A percentile compares a stretch with the other conserved stretches of the same genome.
Conservation (phyloP, 2,888 invertebrate genomes). For the Ormyrus pomaceus region DNA sequence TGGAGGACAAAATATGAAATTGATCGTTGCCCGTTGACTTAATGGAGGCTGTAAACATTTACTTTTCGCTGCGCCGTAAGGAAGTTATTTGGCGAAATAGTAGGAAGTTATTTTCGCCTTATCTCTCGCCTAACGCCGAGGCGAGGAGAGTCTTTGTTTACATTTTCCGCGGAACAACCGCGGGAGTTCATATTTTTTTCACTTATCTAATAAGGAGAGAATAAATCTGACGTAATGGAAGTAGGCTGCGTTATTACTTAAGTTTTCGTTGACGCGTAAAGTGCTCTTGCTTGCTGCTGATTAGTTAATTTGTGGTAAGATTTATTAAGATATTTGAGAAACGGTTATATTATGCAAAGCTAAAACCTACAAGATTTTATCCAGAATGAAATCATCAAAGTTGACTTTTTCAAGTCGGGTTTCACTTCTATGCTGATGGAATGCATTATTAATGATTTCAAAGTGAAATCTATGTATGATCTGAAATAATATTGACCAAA, state of each 20-base stretch:
- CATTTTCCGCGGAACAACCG: background rate
- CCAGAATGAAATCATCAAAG: no score
- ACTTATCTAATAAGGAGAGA: no score
- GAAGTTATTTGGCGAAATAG: conserved; percentile 47
- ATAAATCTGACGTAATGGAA: no score
- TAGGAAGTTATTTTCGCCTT: conserved; percentile 2
- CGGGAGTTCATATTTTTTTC: no score
- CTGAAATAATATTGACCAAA: no score
- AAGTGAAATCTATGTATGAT: no score
- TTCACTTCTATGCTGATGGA: no score
- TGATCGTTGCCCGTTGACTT: background rate
- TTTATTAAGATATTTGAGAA: background rate
- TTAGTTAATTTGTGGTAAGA: no score
- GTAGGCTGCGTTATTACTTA: no score
- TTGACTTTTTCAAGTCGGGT: background rate
- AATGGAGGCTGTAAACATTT: conserved; percentile 34
- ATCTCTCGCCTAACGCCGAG: background rate
- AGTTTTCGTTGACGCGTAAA: no score
- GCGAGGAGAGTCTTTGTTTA: background rate
- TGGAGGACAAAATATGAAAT: background rate
- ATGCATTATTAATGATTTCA: no score
- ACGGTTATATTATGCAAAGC: background rate
- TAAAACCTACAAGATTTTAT: background rate
- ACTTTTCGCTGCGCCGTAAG: conserved; percentile 25
- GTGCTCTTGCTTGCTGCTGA: no score